Evolutionary conservation across 1,140 invertebrate genomes (phyloP).

Genomic region (Brachionus plicatilis): DNA sequence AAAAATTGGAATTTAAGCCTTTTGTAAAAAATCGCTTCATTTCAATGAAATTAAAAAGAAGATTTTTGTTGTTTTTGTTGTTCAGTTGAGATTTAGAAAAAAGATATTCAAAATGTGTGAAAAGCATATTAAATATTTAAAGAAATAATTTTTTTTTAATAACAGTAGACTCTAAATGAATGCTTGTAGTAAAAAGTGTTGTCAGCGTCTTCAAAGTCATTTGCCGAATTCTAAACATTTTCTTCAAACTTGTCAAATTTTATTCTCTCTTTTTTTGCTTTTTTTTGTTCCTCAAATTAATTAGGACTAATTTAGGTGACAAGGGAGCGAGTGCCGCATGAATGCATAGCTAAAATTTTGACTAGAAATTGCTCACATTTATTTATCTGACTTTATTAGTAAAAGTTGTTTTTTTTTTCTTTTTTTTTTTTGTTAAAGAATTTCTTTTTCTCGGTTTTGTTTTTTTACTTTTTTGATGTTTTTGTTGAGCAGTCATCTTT

Average conservation of each 20-base stretch:
- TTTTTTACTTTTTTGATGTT: neutral
- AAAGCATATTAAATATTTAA: constrained; percentile 30
- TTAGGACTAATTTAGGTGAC: neutral
- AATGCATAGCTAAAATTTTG: neutral
- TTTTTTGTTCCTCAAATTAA: neutral
- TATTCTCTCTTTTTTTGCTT: neutral
- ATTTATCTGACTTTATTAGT: no score
- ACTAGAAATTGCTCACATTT: neutral
- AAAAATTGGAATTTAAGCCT: neutral
- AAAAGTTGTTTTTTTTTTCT: no score
- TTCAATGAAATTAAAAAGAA: neutral
- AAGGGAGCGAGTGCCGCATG: neutral
- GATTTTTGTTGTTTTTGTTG: neutral
- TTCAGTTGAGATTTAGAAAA: constrained; percentile 5
- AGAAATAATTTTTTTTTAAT: constrained; percentile 20
- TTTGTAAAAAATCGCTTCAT: neutral
- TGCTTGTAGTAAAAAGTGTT: neutral
- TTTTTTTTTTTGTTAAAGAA: no score
- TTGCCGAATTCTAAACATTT: neutral
- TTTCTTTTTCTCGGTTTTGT: neutral
- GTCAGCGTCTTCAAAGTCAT: neutral
- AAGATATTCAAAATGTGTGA: constrained; percentile 30
- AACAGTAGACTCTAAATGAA: neutral
- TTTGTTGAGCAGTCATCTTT: neutral
- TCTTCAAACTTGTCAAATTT: constrained; percentile 24